Conservation (phyloP, 64 coral and sea anemone species). For the Orbicella faveolata region DNA sequence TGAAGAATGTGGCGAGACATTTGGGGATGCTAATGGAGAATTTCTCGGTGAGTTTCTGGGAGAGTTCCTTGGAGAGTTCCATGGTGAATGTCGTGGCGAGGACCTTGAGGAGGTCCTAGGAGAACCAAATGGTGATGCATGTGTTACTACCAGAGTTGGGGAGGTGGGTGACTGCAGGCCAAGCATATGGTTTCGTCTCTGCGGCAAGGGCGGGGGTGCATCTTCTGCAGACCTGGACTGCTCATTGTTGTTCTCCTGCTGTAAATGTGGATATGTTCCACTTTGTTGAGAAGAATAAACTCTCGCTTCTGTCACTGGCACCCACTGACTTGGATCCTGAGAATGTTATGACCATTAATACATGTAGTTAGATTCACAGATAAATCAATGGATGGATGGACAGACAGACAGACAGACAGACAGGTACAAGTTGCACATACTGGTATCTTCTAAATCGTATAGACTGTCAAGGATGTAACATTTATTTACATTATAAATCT, state of each 20-base stretch:
- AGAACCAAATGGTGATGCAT: constrained; percentile 80
- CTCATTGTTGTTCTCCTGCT: constrained; percentile 25
- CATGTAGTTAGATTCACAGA: not conserved
- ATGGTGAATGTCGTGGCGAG: constrained; percentile 79
- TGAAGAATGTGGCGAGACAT: constrained; percentile 58
- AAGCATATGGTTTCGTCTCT: constrained; percentile 47
- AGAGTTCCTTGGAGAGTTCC: constrained; percentile 77
- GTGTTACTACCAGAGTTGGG: constrained; percentile 82
- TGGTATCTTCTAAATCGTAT: too few relatives aligned
- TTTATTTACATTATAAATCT: too few relatives aligned
- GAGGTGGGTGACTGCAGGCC: constrained; percentile 76
- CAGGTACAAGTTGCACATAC: too few relatives aligned
- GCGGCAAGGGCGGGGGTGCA: constrained; percentile 76
- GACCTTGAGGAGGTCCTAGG: constrained; percentile 60
- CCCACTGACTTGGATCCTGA: constrained; percentile 36
- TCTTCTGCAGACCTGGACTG: constrained; percentile 16
- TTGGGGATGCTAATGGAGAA: constrained; percentile 54
- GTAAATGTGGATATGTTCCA: not conserved
- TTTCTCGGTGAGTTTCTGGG: constrained; percentile 67
- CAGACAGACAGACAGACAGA: not conserved
- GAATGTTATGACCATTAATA: not conserved
- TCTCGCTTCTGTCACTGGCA: not conserved
- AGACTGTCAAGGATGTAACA: too few relatives aligned
- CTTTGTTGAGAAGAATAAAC: constrained; percentile 8
- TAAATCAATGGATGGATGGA: not conserved